A percentile compares a stretch with the other conserved stretches of the same genome.
These are phyloP conservation scores for Abscondita cerata DNA, from an alignment of 2,888 invertebrate species.

Conservation along the genomic window DNA sequence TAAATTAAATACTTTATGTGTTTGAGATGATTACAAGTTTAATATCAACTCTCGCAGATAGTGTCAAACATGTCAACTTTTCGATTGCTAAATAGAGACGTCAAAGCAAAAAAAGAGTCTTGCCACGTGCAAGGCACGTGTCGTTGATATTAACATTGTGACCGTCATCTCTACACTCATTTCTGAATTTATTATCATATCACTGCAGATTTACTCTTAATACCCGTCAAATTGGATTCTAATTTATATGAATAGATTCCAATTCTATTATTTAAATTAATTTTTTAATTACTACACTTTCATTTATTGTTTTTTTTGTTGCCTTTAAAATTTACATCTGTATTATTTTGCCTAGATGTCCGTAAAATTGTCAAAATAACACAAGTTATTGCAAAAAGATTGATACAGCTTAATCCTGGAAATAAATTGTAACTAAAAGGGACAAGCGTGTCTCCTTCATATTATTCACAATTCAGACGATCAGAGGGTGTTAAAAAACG, in stretches of 20 bases:
- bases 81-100: slow-evolving; percentile 49
- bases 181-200: slow-evolving; percentile 39
- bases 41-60: slow-evolving; percentile 46
- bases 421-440: slow-evolving; percentile 26
- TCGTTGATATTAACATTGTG: slow-evolving; percentile 53
- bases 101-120: slow-evolving; percentile 40
- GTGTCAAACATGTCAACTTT: slow-evolving; percentile 51
- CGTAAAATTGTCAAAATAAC: too few species aligned
- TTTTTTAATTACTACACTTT: too few species aligned
- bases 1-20: slow-evolving; percentile 25
- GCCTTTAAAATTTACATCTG: background rate
- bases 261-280: slow-evolving; percentile 9
- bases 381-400: too few species aligned
- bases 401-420: slow-evolving; percentile 15
- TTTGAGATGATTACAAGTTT: slow-evolving; percentile 39
- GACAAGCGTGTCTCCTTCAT: slow-evolving; percentile 27
- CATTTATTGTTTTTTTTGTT: background rate
- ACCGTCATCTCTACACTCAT: slow-evolving; percentile 39
- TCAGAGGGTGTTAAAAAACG: slow-evolving; percentile 56
- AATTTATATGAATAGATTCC: slow-evolving; percentile 45
- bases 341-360: too few species aligned
- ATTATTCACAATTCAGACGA: slow-evolving; percentile 31
- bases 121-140: slow-evolving; percentile 50
- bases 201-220: slow-evolving; percentile 36
- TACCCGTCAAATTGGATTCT: slow-evolving; percentile 47